Percentiles rank a stretch among this genome's conserved stretches.
Evolutionary conservation across 2,888 invertebrate genomes (phyloP).

Genomic region (Biston stratarius): DNA sequence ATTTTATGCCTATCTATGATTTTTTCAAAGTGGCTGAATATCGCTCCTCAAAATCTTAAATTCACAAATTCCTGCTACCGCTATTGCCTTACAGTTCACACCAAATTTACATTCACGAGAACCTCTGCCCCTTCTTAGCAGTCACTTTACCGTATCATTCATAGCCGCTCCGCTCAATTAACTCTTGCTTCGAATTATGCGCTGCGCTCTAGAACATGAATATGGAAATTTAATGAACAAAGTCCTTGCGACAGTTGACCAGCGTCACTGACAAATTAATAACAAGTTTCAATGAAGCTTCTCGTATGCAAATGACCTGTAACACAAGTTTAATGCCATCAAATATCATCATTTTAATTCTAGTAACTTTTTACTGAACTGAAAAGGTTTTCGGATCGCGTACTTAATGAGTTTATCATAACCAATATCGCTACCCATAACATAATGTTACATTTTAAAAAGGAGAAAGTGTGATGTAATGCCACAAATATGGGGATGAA

Average conservation of each 20-base stretch:
- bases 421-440: no score
- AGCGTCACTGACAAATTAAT: slow-evolving; percentile 29
- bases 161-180: slow-evolving; percentile 74
- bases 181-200: slow-evolving; percentile 66
- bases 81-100: slow-evolving; percentile 33
- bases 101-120: slow-evolving; percentile 38
- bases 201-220: slow-evolving; percentile 36
- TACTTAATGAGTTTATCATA: no score
- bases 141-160: slow-evolving; percentile 72
- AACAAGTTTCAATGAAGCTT: slow-evolving; percentile 28
- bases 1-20: no score
- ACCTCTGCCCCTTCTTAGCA: slow-evolving; percentile 51
- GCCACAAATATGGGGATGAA: no score
- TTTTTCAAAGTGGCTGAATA: not conserved
- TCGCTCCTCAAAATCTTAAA: not conserved
- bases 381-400: no score
- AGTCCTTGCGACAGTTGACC: slow-evolving; percentile 36
- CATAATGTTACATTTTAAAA: no score
- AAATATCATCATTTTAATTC: not conserved
- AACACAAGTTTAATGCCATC: not conserved
- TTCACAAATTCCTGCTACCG: slow-evolving; percentile 17
- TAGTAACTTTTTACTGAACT: not conserved
- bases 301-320: slow-evolving; percentile 9
- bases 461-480: no score
- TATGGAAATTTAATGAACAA: slow-evolving; percentile 44